These are phyloP conservation scores for human (Homo sapiens) DNA, from an alignment of 2,113 vertebrate species.

Conservation along the genomic window DNA sequence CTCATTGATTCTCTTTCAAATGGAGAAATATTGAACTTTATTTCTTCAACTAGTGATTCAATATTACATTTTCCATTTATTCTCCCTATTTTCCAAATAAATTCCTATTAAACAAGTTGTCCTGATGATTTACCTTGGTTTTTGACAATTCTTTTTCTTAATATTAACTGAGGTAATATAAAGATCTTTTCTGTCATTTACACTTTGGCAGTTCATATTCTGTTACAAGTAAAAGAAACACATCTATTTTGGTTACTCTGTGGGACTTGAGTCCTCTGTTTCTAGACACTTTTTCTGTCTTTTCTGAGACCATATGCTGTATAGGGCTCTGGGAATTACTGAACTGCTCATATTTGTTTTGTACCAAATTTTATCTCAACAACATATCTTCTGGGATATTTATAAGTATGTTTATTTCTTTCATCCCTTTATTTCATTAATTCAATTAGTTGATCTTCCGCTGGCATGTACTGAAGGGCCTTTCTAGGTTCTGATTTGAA, in stretches of 20 bases:
- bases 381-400: constrained; percentile 2
- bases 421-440: not conserved
- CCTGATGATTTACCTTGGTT: constrained; percentile 68
- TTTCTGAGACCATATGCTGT: not conserved
- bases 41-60: not conserved
- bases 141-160: constrained; percentile 54
- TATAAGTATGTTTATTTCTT: not conserved
- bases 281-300: constrained; percentile 59
- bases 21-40: not conserved
- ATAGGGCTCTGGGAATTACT: constrained; percentile 72
- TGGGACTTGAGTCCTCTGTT: constrained; percentile 16
- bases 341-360: constrained; percentile 77
- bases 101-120: constrained; percentile 62
- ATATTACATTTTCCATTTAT: constrained; percentile 61
- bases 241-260: constrained; percentile 57
- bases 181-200: constrained; percentile 72
- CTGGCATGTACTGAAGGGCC: not conserved
- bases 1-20: constrained; percentile 49
- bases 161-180: constrained; percentile 64
- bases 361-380: constrained; percentile 24
- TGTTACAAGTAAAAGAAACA: constrained; percentile 69
- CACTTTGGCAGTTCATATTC: constrained; percentile 70
- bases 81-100: constrained; percentile 36
- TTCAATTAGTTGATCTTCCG: not conserved
- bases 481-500: not conserved